Percentiles rank a stretch among this genome's conserved stretches.
Evolutionary conservation across 1,140 invertebrate genomes (phyloP).

Genomic region (Aphelinus certus): DNA sequence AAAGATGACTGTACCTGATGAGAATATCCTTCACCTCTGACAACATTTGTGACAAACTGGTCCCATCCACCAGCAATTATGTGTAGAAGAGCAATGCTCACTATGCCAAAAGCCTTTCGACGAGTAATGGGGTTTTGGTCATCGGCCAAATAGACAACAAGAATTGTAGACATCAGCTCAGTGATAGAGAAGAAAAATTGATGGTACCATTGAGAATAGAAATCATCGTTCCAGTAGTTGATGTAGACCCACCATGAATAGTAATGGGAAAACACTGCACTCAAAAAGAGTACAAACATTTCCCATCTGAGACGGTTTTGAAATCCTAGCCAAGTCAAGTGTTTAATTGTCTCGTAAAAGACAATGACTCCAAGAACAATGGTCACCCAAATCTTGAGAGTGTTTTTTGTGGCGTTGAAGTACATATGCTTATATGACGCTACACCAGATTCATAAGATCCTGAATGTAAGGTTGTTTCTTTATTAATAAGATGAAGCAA

Average conservation of each 20-base stretch:
- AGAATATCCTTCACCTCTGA: slow-evolving; percentile 74
- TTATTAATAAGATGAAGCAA: no score
- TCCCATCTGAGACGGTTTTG: slow-evolving; percentile 69
- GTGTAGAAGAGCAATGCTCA: slow-evolving; percentile 76
- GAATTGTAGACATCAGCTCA: slow-evolving; percentile 76
- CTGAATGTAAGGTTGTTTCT: slow-evolving; percentile 54
- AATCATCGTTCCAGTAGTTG: slow-evolving; percentile 87
- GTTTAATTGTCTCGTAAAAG: slow-evolving; percentile 78
- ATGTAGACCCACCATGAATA: slow-evolving; percentile 87
- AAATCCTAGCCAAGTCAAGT: slow-evolving; percentile 69
- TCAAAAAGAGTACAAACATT: slow-evolving; percentile 78
- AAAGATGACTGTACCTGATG: slow-evolving; percentile 69
- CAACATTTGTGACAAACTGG: slow-evolving; percentile 80
- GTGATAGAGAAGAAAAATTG: slow-evolving; percentile 81
- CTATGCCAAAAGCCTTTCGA: slow-evolving; percentile 72
- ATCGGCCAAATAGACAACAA: slow-evolving; percentile 72
- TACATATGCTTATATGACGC: slow-evolving; percentile 85
- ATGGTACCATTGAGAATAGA: slow-evolving; percentile 80
- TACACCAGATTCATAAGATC: slow-evolving; percentile 79
- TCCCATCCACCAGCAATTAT: slow-evolving; percentile 78
- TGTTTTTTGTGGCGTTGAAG: slow-evolving; percentile 81
- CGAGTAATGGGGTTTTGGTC: slow-evolving; percentile 68
- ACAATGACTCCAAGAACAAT: slow-evolving; percentile 74
- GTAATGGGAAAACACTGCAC: slow-evolving; percentile 82
- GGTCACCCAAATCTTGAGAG: slow-evolving; percentile 80